These are phyloP conservation scores for Megaceryle maxima DNA, from an alignment of 2,113 vertebrate species.

Conservation along the genomic window DNA sequence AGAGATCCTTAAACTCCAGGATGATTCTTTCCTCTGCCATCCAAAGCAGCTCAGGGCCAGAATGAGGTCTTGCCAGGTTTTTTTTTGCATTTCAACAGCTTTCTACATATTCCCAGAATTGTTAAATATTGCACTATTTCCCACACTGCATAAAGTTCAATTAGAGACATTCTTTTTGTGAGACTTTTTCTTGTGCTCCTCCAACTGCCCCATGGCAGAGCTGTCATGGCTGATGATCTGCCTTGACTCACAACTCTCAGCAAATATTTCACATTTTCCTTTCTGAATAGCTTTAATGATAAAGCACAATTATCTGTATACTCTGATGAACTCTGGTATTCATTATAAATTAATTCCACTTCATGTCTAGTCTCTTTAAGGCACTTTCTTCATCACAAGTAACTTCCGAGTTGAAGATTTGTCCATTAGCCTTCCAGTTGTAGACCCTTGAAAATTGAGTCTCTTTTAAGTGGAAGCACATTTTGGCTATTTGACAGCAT, in stretches of 20 bases:
- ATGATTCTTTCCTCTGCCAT: neutral
- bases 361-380: neutral
- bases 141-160: slow-evolving; percentile 9
- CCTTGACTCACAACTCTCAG: neutral
- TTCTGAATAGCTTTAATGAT: slow-evolving; percentile 17
- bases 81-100: neutral
- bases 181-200: neutral
- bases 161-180: slow-evolving; percentile 9
- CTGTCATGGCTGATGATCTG: neutral
- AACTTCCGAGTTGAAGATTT: neutral
- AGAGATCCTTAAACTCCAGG: neutral
- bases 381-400: neutral
- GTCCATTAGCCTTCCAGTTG: neutral
- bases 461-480: neutral
- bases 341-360: neutral
- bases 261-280: neutral
- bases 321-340: neutral
- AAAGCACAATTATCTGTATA: neutral
- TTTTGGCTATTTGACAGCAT: neutral
- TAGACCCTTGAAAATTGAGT: neutral
- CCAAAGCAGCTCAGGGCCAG: neutral
- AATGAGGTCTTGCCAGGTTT: neutral
- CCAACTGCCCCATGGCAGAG: slow-evolving; percentile 20
- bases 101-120: slow-evolving; percentile 43
- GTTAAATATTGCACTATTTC: slow-evolving; percentile 26